Evolutionary conservation across 2,888 invertebrate genomes (phyloP).

Genomic region (Rhagophthalmus giganteus): DNA sequence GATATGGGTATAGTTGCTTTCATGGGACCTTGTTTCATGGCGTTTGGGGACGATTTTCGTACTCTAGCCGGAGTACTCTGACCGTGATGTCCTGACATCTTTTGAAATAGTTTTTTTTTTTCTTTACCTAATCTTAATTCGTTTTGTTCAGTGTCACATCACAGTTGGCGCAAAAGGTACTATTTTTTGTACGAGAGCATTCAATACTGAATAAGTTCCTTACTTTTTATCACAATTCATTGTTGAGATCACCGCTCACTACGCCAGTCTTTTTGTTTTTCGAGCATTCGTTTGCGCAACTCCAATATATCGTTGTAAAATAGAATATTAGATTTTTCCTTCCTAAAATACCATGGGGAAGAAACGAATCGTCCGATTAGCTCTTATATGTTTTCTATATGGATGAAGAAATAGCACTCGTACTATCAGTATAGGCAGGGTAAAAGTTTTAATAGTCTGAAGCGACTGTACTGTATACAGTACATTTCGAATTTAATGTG

Average conservation of each 20-base stretch:
- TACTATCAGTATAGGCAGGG: too few relatives aligned
- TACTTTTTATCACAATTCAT: conserved; percentile 35
- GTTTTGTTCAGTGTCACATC: conserved; percentile 15
- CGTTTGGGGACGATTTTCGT: conserved; percentile 70
- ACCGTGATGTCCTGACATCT: conserved; percentile 59
- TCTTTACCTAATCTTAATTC: conserved; percentile 8
- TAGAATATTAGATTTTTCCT: not conserved
- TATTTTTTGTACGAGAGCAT: conserved; percentile 17
- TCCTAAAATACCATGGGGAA: not conserved
- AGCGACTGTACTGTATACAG: not conserved
- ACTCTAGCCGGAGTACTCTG: conserved; percentile 55
- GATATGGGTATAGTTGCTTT: conserved; percentile 77
- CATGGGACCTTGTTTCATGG: conserved; percentile 69
- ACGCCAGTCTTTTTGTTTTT: conserved; percentile 37
- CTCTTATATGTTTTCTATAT: too few relatives aligned
- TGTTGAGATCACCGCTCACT: conserved; percentile 37
- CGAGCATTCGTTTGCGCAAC: conserved; percentile 11
- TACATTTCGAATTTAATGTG: too few relatives aligned
- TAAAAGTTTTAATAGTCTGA: too few relatives aligned
- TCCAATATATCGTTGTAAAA: not conserved
- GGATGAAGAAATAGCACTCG: too few relatives aligned
- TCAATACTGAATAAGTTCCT: conserved; percentile 30
- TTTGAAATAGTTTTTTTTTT: too few relatives aligned
- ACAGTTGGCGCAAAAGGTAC: conserved; percentile 8
- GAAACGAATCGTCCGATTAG: too few relatives aligned